Percentiles rank a stretch among this genome's conserved stretches.
Evolutionary conservation across 1,140 invertebrate species (phyloP).

Genomic region (Drosophila baimaii): DNA sequence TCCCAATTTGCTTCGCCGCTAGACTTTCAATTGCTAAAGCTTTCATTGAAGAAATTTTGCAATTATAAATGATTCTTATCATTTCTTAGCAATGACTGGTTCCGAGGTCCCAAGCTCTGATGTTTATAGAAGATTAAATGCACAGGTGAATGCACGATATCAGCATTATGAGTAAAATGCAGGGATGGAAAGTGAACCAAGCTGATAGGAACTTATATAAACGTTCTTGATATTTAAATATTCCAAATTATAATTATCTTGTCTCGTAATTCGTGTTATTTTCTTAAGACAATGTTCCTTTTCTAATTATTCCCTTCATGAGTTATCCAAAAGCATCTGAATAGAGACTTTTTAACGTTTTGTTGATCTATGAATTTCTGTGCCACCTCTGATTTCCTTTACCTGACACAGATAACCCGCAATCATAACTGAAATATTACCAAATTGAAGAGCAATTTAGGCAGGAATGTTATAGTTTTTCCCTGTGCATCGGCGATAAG

Average conservation of each 20-base stretch:
- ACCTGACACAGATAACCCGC: background rate
- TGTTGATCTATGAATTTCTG: no score
- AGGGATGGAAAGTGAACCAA: background rate
- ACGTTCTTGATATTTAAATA: background rate
- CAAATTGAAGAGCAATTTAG: background rate
- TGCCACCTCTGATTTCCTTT: background rate
- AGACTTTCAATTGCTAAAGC: background rate
- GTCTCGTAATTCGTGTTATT: no score
- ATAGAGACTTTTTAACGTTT: no score
- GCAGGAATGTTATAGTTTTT: background rate
- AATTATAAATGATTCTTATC: background rate
- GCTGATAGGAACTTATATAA: no score
- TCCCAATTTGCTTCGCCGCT: background rate
- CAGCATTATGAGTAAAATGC: background rate
- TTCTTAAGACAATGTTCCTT: no score
- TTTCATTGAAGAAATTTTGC: background rate
- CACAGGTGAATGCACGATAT: background rate
- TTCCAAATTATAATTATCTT: no score
- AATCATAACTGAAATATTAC: conserved; percentile 4
- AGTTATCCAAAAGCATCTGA: no score
- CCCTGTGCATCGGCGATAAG: conserved; percentile 22
- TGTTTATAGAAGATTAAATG: background rate
- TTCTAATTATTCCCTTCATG: no score
- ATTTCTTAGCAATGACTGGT: background rate
- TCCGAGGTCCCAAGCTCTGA: background rate